Conservation (phyloP, 1,140 invertebrate genomes). For the Danaus plexippus region DNA sequence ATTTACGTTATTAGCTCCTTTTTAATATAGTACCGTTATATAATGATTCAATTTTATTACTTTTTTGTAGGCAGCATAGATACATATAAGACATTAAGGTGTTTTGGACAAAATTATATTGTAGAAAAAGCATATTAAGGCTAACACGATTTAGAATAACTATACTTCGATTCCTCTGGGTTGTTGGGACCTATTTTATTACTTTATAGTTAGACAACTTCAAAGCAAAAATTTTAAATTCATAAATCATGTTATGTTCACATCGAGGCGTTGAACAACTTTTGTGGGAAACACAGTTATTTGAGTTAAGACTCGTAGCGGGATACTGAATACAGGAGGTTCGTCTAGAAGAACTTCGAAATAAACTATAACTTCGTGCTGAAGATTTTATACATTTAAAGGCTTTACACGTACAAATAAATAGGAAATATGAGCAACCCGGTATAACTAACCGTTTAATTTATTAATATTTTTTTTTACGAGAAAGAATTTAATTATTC, state of each 20-base stretch:
- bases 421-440: not conserved
- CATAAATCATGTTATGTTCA: constrained; percentile 26
- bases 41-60: too few relatives aligned
- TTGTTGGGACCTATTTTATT: constrained; percentile 19
- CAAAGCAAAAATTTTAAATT: constrained; percentile 24
- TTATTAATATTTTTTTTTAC: too few relatives aligned
- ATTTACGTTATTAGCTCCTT: constrained; percentile 24
- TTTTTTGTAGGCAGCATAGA: too few relatives aligned
- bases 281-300: constrained; percentile 26
- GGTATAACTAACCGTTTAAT: not conserved
- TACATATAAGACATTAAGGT: too few relatives aligned
- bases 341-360: constrained; percentile 10
- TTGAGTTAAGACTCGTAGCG: constrained; percentile 23
- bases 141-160: too few relatives aligned
- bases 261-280: constrained; percentile 23
- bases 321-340: constrained; percentile 18
- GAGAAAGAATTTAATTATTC: too few relatives aligned
- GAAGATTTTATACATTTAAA: constrained; percentile 7
- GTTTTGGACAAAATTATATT: too few relatives aligned
- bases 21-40: not conserved
- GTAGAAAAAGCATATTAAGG: too few relatives aligned
- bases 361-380: constrained; percentile 9
- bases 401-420: constrained; percentile 6
- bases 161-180: too few relatives aligned
- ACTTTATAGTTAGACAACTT: constrained; percentile 19